Conservation (phyloP, 2,797 vertebrate genomes). For the Peromyscus attwateri region DNA sequence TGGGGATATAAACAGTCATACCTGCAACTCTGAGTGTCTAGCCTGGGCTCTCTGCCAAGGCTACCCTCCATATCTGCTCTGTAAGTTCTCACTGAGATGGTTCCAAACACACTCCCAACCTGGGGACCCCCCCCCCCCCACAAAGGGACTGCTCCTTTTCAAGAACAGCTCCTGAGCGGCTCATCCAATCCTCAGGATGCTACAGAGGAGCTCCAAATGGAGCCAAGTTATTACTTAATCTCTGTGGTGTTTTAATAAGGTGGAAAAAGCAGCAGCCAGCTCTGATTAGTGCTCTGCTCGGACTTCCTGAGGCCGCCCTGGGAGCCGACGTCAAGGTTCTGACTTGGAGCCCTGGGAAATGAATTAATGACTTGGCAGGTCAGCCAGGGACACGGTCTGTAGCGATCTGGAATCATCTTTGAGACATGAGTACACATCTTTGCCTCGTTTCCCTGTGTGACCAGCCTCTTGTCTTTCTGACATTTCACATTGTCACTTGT, state of each 20-base stretch:
- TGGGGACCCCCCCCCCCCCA: background rate
- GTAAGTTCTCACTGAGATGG: background rate
- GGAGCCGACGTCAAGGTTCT: background rate
- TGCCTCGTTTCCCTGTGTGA: background rate
- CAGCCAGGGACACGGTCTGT: background rate
- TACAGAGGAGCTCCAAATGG: constrained; percentile 23
- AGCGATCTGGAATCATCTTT: constrained; percentile 12
- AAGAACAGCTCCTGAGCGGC: background rate
- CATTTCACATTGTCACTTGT: background rate
- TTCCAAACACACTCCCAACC: background rate
- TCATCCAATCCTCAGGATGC: background rate
- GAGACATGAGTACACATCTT: background rate
- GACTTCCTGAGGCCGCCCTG: background rate
- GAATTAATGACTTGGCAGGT: constrained; percentile 4
- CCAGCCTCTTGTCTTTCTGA: background rate
- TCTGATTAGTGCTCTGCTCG: background rate
- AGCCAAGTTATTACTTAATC: constrained; percentile 72
- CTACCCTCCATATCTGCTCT: background rate
- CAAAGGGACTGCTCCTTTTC: background rate
- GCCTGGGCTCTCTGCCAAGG: background rate
- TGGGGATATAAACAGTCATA: background rate
- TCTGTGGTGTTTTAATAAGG: constrained; percentile 75
- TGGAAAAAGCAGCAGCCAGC: constrained; percentile 4
- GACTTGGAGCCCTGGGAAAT: constrained; percentile 39
- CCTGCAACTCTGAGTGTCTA: background rate